Percentiles rank a stretch among this genome's conserved stretches.
These are phyloP conservation scores for Diglossa cyanea DNA, from an alignment of 2,797 vertebrate species.

Conservation along the genomic window DNA sequence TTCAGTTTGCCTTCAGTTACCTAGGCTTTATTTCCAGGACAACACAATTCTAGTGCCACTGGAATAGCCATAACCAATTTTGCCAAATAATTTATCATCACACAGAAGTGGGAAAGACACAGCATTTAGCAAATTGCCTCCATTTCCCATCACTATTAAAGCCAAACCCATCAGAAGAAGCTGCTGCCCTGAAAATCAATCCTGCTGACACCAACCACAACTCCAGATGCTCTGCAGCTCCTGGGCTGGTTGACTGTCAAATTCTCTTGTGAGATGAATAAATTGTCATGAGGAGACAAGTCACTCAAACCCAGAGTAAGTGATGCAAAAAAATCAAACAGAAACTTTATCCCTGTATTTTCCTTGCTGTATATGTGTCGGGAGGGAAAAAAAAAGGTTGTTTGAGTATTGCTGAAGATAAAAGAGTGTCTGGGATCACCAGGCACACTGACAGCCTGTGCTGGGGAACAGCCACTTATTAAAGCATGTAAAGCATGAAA, in stretches of 20 bases:
- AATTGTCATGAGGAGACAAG: background rate
- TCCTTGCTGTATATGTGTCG: background rate
- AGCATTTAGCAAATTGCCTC: background rate
- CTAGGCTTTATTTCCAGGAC: background rate
- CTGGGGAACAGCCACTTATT: background rate
- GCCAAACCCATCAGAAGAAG: background rate
- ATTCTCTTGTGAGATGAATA: background rate
- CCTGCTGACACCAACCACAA: background rate
- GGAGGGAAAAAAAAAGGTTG: background rate
- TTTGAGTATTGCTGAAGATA: background rate
- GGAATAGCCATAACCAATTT: background rate
- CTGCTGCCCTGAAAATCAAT: background rate
- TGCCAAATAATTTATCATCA: background rate
- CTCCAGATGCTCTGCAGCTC: background rate
- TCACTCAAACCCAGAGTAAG: background rate
- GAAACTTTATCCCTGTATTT: background rate
- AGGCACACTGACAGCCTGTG: conserved; percentile 2
- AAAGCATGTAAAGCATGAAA: background rate
- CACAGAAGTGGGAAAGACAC: accelerated
- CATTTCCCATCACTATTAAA: background rate
- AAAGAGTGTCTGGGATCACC: conserved; percentile 28
- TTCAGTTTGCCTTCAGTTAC: background rate
- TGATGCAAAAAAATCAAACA: background rate
- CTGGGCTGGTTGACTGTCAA: background rate
- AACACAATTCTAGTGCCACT: background rate